Evolutionary conservation across 2,113 vertebrate species (phyloP), one percentile per base, ranked within the genome.

Genomic region (Neodon shergylaensis): DNA sequence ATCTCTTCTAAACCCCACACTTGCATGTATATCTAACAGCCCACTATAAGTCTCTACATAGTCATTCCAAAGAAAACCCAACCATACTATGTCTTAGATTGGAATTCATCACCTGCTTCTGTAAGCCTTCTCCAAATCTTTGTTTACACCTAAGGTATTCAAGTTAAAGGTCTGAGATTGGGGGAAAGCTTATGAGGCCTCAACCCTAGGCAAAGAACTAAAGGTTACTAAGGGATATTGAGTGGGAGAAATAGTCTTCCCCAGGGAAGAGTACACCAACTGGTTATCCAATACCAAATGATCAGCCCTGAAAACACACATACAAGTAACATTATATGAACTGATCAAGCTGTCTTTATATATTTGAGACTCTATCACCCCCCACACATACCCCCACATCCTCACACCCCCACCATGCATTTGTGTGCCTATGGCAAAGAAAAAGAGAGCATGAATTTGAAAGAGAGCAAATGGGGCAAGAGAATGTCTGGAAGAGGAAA

Each of bases 1-100:
- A 90, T 73, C 68, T 61, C 36, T 93, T 96, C 92, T 78, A 76
- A 92, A 88, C 16, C 90, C 49, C 65, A 94, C 8, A 88, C 70
- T 28, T 42, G 31, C n/a, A 14, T 70, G 36, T 63, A 4, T 73
- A 63, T 61, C 85, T 36, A 66, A 66, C 10, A 73, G 19, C 44
- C 42, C 42, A 74, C 31, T 70, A 65, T 66, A 70, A 76, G 21
- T 52, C 19, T 88, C 17, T 72, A 74, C 22, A 8, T 31, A 22
- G 65, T 73, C 83, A 36, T 84, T 91, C 68, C 85, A 90, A 83
- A 94, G 81, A 94, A 79, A 89, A 54, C 39, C 91, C 82, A 84
- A 84, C 49, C 33, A 12, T 24, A 88, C 47, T 74, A 17, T 70
- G 17, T 79, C 72, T 52, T 52, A 74, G 54, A 85, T 21, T 70